Evolutionary conservation across 1,140 invertebrate genomes (phyloP), one percentile per base, ranked within the genome.

Genomic region (Phortica variegata): DNA sequence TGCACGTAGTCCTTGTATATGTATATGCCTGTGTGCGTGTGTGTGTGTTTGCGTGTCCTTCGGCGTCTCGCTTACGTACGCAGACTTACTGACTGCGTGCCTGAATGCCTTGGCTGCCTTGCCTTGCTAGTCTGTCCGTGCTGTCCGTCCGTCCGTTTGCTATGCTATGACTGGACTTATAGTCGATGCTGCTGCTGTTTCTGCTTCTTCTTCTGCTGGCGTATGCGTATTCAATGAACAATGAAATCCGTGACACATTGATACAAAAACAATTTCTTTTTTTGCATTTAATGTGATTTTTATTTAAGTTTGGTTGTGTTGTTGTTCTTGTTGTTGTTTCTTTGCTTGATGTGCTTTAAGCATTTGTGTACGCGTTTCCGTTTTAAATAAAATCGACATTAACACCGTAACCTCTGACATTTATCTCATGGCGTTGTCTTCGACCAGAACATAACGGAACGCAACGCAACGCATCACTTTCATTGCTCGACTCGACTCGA

Each of bases 231-330:
- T 66, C 63, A 66, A 66, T 66, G 63, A 68, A 63, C 63, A 66
- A 66, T 66, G 63, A 66, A 66, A 66, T 66, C 63, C 63, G 63
- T 66, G 63, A 66, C 63, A 66, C 63, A 68, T 68, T 66, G 63
- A 63, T 60, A 55, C 54, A n/a, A n/a, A n/a, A n/a, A n/a, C n/a
- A n/a, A n/a, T 29, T 18, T 34, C 21, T 31, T 26, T 3, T 13
- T 3, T 21, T 16, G 13, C n/a, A 29, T 36, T 32, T 32, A 34
- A 8, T 36, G 7, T 33, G 37, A 13, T 7, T 23, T 6, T 12
- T 21, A 13, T 3, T 10, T 12, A 26, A 42, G 36, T 37, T 47
- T 29, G 33, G 44, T 32, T 31, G 15, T 49, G 43, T 17, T 18
- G 43, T 10, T 26, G 36, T 16, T 49, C 41, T 48, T 49, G 37